Evolutionary conservation across 2,113 vertebrate species (phyloP), one percentile per base, ranked within the genome.

Genomic region (Osmerus eperlanus): DNA sequence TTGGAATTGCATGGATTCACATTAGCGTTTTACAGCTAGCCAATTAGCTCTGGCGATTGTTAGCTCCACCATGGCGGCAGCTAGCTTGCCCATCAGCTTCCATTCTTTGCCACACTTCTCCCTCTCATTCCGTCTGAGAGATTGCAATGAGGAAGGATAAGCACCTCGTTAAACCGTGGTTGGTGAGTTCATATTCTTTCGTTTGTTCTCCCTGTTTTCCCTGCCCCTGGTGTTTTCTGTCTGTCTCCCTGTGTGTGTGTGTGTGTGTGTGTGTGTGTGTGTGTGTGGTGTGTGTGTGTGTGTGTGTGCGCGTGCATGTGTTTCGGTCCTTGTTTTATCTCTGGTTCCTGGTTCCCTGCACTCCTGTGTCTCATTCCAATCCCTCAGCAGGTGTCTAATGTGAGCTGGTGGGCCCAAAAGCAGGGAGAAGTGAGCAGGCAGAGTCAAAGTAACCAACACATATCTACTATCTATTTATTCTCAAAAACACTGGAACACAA

Each of bases 31-130:
- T 71, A 74, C 71, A 73, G 75, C 59, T 23, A 65, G 76, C 76
- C 78, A 84, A 87, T 89, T 87, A 87, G 85, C 80, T 9, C 71
- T 47, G 5, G 75, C 14, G 14, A 70, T 76, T 52, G 51, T 76
- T 73, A 72, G 56, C 56, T n/a, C 15, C 32, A 65, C 29, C 29
- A 3, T 61, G 28, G 62, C 18, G 55, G 65, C 21, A 5, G 4
- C 23, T 68, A 65, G 52, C 58, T n/a, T 4, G 55, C 8, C 55
- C 68, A 63, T 81, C 84, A 71, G 69, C 73, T 75, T 67, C 64
- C 56, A 69, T 41, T 72, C 72, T 70, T 75, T 76, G 73, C 61
- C 56, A 47, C 54, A 65, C 68, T 61, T 62, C 60, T 73, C 59
- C 29, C 36, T 76, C 76, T 72, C 74, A 56, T 78, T 56, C 28